Percentiles rank a stretch among this genome's conserved stretches.
phyloP scores from a whole-genome alignment of 2,113 vertebrate genomes.

The Oenanthe oenanthe region DNA sequence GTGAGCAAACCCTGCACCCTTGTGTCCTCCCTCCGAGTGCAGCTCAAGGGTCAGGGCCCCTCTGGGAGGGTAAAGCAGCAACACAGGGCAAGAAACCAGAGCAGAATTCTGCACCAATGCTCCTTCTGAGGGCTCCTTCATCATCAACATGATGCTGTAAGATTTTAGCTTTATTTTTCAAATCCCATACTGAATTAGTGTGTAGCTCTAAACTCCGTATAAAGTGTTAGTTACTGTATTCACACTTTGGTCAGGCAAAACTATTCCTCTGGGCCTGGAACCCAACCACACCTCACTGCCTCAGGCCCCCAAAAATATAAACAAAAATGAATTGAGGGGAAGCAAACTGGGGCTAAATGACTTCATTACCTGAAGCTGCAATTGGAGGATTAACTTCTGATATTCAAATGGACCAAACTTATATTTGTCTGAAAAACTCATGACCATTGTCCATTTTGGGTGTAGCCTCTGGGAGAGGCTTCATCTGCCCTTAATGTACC shows the following conservation, averaged over 20 bases:
- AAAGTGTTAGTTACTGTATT: not conserved
- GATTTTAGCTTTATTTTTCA: not conserved
- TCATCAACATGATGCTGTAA: too few relatives aligned
- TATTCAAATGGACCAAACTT: not conserved
- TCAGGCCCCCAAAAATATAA: not conserved
- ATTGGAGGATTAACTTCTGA: not conserved
- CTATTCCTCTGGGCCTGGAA: not conserved
- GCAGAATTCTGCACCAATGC: not conserved
- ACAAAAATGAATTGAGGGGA: not conserved
- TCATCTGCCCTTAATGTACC: too few relatives aligned
- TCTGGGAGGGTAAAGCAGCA: not conserved
- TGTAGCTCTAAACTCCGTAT: not conserved
- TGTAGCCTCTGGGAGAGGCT: not conserved
- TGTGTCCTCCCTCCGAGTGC: not conserved
- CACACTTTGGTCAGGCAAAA: not conserved
- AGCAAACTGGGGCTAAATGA: not conserved
- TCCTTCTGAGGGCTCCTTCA: not conserved
- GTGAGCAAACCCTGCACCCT: not conserved
- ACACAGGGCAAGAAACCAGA: not conserved
- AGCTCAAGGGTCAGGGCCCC: not conserved
- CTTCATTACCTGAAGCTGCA: not conserved
- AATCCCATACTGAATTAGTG: not conserved
- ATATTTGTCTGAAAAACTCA: not conserved
- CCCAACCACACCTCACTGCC: not conserved
- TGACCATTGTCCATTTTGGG: not conserved